Conservation (phyloP, 1,140 invertebrate genomes). For the Drosophila mauritiana region DNA sequence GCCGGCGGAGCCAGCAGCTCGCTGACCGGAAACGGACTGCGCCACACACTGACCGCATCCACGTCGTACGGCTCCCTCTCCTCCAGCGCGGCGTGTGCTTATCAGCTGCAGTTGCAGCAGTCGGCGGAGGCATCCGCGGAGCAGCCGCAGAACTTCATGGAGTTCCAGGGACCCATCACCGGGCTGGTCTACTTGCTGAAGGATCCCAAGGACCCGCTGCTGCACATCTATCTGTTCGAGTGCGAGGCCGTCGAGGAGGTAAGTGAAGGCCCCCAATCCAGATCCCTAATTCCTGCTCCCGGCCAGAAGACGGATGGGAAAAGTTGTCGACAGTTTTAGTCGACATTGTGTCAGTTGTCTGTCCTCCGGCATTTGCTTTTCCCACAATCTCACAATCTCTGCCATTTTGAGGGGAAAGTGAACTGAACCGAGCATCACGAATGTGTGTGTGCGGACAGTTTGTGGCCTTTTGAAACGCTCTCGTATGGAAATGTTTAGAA, state of each 20-base stretch:
- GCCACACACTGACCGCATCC: conserved; percentile 75
- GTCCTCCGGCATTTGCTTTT: conserved; percentile 21
- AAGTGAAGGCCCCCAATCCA: conserved; percentile 73
- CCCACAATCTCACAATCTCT: conserved; percentile 21
- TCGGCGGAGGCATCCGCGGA: conserved; percentile 56
- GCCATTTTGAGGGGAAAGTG: conserved; percentile 31
- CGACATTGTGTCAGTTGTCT: conserved; percentile 43
- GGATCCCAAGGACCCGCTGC: conserved; percentile 87
- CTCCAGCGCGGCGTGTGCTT: conserved; percentile 71
- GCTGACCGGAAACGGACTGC: conserved; percentile 60
- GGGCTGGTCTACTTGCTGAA: conserved; percentile 87
- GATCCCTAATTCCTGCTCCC: background rate
- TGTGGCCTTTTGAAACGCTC: conserved; percentile 45
- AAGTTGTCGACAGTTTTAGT: conserved; percentile 49
- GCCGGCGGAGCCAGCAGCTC: conserved; percentile 24
- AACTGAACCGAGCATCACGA: conserved; percentile 5
- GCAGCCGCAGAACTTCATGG: conserved; percentile 80
- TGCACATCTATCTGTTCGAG: conserved; percentile 88
- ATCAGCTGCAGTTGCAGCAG: conserved; percentile 62
- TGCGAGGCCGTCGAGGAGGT: conserved; percentile 87
- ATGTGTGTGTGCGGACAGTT: conserved; percentile 47
- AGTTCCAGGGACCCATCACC: conserved; percentile 81
- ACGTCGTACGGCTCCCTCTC: conserved; percentile 80
- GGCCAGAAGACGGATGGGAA: conserved; percentile 39
- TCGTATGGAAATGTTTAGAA: conserved; percentile 62